These are phyloP conservation scores for Rostratula benghalensis DNA, from an alignment of 2,113 vertebrate species.

Conservation along the genomic window DNA sequence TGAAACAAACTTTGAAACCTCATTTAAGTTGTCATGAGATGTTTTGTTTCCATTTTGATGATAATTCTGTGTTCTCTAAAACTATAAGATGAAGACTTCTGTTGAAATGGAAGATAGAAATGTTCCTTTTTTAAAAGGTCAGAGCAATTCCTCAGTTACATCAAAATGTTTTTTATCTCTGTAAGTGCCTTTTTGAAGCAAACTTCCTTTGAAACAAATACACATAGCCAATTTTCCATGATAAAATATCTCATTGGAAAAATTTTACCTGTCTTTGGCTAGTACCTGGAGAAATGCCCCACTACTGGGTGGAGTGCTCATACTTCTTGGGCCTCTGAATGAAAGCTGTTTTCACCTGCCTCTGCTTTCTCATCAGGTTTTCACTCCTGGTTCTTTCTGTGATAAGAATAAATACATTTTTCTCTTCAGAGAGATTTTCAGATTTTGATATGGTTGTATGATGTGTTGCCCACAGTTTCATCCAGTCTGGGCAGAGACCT, in stretches of 20 bases:
- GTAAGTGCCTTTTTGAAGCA: neutral
- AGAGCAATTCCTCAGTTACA: conserved; percentile 17
- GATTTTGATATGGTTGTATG: neutral
- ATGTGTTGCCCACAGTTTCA: neutral
- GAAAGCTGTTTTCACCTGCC: neutral
- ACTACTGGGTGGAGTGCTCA: neutral
- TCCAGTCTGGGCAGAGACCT: neutral
- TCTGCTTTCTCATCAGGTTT: neutral
- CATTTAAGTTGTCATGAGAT: neutral
- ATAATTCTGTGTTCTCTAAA: conserved; percentile 1
- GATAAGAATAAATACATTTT: neutral
- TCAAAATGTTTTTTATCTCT: neutral
- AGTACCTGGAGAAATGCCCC: neutral
- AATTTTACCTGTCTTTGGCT: neutral
- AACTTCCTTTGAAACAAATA: neutral
- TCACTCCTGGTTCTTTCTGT: neutral
- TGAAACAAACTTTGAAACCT: neutral
- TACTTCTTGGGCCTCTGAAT: neutral
- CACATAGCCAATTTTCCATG: neutral
- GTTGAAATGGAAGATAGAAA: neutral
- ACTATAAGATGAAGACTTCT: neutral
- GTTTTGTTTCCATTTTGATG: conserved; percentile 7
- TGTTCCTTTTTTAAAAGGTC: conserved; percentile 22
- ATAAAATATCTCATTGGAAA: neutral
- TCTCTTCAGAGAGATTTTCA: neutral